These are phyloP conservation scores for Gnathonemus longibarbis DNA, from an alignment of 2,113 vertebrate genomes.

Conservation along the genomic window DNA sequence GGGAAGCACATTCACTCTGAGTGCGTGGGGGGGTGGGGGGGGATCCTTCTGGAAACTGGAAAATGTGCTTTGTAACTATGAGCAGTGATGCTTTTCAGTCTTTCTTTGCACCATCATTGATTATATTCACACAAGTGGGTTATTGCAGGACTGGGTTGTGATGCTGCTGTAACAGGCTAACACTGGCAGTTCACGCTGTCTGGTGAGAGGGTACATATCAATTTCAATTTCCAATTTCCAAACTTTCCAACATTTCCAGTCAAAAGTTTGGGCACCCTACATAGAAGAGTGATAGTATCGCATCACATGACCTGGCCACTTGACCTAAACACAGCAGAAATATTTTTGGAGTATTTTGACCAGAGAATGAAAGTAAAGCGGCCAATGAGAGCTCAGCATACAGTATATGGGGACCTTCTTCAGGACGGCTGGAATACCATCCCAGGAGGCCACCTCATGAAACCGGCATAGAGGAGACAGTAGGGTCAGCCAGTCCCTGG, in stretches of 20 bases:
- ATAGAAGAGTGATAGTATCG: background rate
- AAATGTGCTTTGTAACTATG: conserved; percentile 42
- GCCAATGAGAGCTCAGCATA: background rate
- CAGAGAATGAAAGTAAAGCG: background rate
- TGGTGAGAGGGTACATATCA: background rate
- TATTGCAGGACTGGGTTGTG: background rate
- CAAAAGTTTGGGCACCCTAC: background rate
- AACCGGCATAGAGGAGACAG: background rate
- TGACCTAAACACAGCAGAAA: background rate
- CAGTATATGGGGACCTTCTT: background rate
- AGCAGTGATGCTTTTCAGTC: conserved; percentile 36
- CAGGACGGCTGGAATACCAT: background rate
- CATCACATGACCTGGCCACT: background rate
- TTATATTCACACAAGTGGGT: background rate
- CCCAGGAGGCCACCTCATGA: background rate
- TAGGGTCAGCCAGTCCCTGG: background rate
- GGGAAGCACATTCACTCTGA: conserved; percentile 64
- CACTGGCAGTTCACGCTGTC: no score
- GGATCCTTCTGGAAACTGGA: conserved; percentile 50
- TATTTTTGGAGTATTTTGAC: background rate
- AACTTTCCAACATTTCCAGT: background rate
- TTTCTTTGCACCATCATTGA: background rate
- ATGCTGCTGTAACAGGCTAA: background rate
- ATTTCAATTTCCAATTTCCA: no score
- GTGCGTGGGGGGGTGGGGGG: conserved; percentile 43